Percentiles rank a stretch among this genome's conserved stretches.
phyloP scores from a whole-genome alignment of 2,888 invertebrate genomes.

The Oscheius myriophilus region DNA sequence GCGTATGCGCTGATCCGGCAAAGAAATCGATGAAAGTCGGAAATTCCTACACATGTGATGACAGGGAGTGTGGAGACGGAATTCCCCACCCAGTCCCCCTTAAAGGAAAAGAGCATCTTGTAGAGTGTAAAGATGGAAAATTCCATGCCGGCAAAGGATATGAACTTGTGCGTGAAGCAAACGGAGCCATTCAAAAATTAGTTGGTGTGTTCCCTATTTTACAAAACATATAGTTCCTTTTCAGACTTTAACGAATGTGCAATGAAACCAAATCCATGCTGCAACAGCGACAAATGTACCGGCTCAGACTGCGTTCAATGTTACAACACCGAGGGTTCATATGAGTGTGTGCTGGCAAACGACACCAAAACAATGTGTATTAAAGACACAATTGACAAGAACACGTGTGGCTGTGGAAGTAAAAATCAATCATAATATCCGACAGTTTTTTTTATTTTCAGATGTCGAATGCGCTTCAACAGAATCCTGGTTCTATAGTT shows the following conservation, averaged over 20 bases:
- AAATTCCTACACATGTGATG: not conserved
- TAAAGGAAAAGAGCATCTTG: not conserved
- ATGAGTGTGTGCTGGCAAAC: constrained; percentile 2
- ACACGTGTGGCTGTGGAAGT: constrained; percentile 9
- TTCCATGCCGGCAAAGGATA: constrained; percentile 15
- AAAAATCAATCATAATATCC: too few species aligned
- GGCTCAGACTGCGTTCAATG: constrained; percentile 17
- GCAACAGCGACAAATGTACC: constrained; percentile 1
- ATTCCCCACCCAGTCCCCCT: constrained; percentile 1
- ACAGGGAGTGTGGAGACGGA: constrained; percentile 13
- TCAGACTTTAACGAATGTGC: constrained; percentile 29
- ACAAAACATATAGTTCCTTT: not conserved
- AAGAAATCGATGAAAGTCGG: not conserved
- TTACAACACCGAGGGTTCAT: constrained; percentile 22
- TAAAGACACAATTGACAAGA: not conserved
- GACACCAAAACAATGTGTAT: not conserved
- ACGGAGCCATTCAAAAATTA: too few species aligned
- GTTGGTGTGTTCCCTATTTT: too few species aligned
- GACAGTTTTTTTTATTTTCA: not conserved
- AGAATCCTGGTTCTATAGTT: constrained; percentile 26
- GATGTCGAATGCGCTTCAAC: not conserved
- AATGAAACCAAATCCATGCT: not conserved
- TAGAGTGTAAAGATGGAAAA: not conserved
- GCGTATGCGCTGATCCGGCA: constrained; percentile 6
- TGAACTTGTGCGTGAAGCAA: constrained; percentile 18